Evolutionary conservation across 2,888 invertebrate genomes (phyloP).

Genomic region (Lycocerus yunnanus): DNA sequence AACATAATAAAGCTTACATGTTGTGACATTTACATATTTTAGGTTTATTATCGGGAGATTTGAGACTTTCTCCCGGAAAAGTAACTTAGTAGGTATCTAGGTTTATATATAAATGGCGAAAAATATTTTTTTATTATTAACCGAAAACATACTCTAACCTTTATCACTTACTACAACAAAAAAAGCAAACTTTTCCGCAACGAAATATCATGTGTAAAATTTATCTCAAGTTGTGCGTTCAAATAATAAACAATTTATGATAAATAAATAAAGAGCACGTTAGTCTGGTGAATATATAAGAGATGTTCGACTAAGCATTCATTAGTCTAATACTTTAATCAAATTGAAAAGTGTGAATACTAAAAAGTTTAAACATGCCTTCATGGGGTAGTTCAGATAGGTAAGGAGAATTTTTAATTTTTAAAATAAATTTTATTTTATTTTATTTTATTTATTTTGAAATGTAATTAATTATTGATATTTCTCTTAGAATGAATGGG

Average conservation of each 20-base stretch:
- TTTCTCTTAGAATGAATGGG: conserved; percentile 9
- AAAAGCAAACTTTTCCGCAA: not conserved
- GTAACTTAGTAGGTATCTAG: not conserved
- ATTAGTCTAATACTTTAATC: not conserved
- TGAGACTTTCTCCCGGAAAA: not conserved
- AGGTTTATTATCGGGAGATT: not conserved
- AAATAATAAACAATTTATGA: conserved; percentile 12
- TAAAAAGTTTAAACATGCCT: conserved; percentile 10
- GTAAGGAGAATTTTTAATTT: conserved; percentile 5
- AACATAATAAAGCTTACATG: not conserved
- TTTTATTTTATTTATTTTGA: not conserved
- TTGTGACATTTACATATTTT: not conserved
- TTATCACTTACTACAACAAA: not conserved
- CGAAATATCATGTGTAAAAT: not conserved
- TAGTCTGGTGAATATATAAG: not conserved
- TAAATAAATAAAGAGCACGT: conserved; percentile 6
- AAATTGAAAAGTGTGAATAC: not conserved
- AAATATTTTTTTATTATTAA: not conserved
- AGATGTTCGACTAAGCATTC: not conserved
- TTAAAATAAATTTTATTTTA: not conserved
- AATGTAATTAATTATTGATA: not conserved
- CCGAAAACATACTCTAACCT: not conserved
- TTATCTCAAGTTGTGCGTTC: conserved; percentile 5
- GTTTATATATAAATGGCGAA: not conserved
- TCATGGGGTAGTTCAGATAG: conserved; percentile 15